Base-by-base conservation (phyloP, 2,113 vertebrate species). In the Anolis carolinensis region DNA sequence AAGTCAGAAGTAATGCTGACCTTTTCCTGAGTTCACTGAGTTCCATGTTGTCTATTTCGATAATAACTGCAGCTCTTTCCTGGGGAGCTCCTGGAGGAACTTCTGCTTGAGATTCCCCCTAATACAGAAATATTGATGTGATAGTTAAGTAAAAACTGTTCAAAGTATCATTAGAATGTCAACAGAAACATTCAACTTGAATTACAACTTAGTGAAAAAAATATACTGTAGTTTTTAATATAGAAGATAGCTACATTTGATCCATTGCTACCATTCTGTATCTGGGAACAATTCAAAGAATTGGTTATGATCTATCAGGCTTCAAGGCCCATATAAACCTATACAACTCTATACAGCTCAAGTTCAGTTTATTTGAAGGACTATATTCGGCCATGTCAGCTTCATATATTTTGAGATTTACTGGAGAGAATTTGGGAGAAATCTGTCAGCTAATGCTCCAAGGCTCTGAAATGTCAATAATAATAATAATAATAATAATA, bases 31-130 rank as follows among this genome's bases (percentile, higher is more conserved):
- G 97, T 89, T 97, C 96, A 85, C 68, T 70, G 50, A 94, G 90
- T 74, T 97, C 97, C 81, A 90, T 65, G 44, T 93, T 92, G 72
- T 97, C 97, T 62, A 94, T 89, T 32, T 94, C 89, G 68, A 93
- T 78, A 44, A 95, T 83, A 81, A 96, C 83, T 3, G 88, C 95
- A 91, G 94, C 96, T 82, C 93, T 96, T 94, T 98, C 98, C 91
- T 93, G 97, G 0, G 98, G 98, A 0, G 97, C 98, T 89, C 97
- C 98, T 34, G 98, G 97, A 52, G 98, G 96, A 11, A 97, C 97
- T 92, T 98, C 96, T 34, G 92, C 85, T 86, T 89, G 91, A 21
- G 81, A 89, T 79, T 96, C 90, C 87, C 92, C 95, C 97, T 98
- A 94, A 92, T 20, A 81, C n/a, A 86, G 23, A 25, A 90, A 94